These are phyloP conservation scores for Platyrinchus mystaceus DNA, from an alignment of 2,797 vertebrate genomes.

Conservation along the genomic window DNA sequence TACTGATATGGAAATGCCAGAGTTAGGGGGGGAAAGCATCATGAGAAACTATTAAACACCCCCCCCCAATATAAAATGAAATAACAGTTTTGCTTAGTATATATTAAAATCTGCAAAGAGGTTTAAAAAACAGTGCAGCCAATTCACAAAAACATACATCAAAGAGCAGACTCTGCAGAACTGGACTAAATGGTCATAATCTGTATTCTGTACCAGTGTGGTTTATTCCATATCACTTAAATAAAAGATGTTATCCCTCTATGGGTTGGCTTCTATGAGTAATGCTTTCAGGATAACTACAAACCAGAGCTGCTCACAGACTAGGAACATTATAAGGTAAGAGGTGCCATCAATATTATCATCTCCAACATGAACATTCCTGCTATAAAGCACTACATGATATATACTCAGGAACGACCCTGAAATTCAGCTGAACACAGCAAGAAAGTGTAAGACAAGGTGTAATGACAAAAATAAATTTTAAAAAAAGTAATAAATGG, in stretches of 20 bases:
- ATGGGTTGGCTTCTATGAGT: neutral
- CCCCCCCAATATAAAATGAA: neutral
- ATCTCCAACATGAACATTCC: neutral
- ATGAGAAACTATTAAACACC: neutral
- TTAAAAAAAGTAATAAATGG: neutral
- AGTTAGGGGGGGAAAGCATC: fast-evolving
- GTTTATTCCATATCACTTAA: neutral
- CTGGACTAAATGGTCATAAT: neutral
- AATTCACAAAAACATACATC: neutral
- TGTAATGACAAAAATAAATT: neutral
- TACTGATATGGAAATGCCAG: neutral
- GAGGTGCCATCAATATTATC: neutral
- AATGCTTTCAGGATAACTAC: neutral
- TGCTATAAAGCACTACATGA: neutral
- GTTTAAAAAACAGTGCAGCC: neutral
- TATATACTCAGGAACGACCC: neutral
- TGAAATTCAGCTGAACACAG: constrained; percentile 5
- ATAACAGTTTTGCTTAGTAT: neutral
- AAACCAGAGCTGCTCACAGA: neutral
- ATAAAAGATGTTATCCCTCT: neutral
- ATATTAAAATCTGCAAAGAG: neutral
- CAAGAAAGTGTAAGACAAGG: neutral
- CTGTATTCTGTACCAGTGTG: neutral
- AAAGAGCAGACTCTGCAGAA: neutral
- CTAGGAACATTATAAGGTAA: neutral